phyloP scores from a whole-genome alignment of 2,797 vertebrate genomes.

The Synaphobranchus kaupii region DNA sequence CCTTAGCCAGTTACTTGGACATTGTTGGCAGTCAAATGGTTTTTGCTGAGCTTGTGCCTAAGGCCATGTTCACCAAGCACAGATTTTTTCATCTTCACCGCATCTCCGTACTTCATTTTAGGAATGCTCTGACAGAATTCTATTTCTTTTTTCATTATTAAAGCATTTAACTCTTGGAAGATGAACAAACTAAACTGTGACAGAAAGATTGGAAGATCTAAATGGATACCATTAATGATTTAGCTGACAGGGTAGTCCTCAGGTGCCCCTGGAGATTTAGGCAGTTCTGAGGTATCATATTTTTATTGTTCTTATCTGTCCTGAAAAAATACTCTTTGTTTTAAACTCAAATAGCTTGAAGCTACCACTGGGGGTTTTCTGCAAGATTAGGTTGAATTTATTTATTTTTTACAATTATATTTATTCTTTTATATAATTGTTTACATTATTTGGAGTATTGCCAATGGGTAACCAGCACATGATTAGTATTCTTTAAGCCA shows the following conservation, averaged over 20 bases:
- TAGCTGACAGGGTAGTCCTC: not conserved
- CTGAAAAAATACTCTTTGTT: not conserved
- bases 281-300: not conserved
- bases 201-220: not conserved
- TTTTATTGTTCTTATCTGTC: not conserved
- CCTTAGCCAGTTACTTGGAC: not conserved
- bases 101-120: conserved; percentile 12
- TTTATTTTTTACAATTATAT: not conserved
- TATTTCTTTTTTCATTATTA: conserved; percentile 15
- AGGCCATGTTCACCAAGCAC: not conserved
- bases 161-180: not conserved
- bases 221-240: not conserved
- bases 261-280: not conserved
- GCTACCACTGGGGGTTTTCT: not conserved
- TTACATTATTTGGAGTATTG: too few species aligned
- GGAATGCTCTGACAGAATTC: too few species aligned
- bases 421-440: not conserved
- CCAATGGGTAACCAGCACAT: too few species aligned
- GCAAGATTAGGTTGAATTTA: not conserved
- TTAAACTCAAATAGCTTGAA: not conserved
- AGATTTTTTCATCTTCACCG: not conserved
- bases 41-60: not conserved
- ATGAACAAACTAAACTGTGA: conserved; percentile 19
- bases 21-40: not conserved
- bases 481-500: too few species aligned